Evolutionary conservation across 64 coral and sea anemone species (phyloP).

Genomic region (Porites lutea): DNA sequence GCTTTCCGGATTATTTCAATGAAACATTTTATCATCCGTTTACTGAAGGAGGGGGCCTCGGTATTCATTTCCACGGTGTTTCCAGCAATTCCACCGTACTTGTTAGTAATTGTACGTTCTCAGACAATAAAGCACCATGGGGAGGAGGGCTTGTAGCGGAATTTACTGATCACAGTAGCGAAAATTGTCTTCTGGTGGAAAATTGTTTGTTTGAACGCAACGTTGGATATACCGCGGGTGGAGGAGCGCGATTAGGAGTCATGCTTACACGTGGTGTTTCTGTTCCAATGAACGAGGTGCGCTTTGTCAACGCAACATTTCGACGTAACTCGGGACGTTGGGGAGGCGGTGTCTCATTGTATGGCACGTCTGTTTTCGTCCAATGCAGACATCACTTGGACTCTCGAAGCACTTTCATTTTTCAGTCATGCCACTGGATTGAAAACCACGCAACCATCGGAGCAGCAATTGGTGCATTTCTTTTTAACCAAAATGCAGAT

Average conservation of each 20-base stretch:
- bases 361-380: slow-evolving; percentile 38
- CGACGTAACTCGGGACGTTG: slow-evolving; percentile 49
- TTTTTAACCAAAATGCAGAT: slow-evolving; percentile 62
- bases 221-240: slow-evolving; percentile 40
- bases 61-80: slow-evolving; percentile 53
- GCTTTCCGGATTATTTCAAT: neutral
- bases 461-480: slow-evolving; percentile 54
- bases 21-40: slow-evolving; percentile 35
- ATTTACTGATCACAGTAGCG: slow-evolving; percentile 8
- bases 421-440: slow-evolving; percentile 66
- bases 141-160: slow-evolving; percentile 53
- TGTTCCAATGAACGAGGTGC: slow-evolving; percentile 33
- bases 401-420: slow-evolving; percentile 10
- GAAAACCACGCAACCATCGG: slow-evolving; percentile 62
- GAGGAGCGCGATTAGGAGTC: slow-evolving; percentile 36
- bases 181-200: slow-evolving; percentile 23
- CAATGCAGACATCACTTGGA: neutral
- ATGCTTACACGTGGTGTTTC: neutral
- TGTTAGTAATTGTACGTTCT: slow-evolving; percentile 61
- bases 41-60: slow-evolving; percentile 53
- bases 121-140: slow-evolving; percentile 38
- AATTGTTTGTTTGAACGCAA: slow-evolving; percentile 55
- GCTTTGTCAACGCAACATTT: slow-evolving; percentile 34
- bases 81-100: slow-evolving; percentile 28
- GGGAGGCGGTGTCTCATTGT: slow-evolving; percentile 73